Evolutionary conservation across 1,140 invertebrate genomes (phyloP), one percentile per base, ranked within the genome.

Genomic region (Diachasmimorpha longicaudata): DNA sequence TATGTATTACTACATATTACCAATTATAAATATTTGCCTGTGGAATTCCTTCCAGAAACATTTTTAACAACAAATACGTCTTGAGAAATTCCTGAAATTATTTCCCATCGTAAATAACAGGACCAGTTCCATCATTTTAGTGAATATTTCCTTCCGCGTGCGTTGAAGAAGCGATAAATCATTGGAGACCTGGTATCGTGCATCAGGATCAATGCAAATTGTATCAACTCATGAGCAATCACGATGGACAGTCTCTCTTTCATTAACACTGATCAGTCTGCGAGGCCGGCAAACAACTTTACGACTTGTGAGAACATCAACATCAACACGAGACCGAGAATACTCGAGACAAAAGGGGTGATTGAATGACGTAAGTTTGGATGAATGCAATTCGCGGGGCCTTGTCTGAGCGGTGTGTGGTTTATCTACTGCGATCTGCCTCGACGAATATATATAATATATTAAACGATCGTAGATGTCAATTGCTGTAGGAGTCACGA

Each of bases 191-290:
- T 2, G 48, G 9, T 52, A 52, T 52, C 48, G 48, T 9, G 39
- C 39, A 10, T 55, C 48, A 71, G 23, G 72, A 77, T 37, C 68
- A 37, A 74, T 71, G 74, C 80, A 79, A 80, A 79, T 82, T 68
- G 36, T 80, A 77, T 80, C 21, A 69, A 66, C 14, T 68, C 75
- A 75, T 76, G 79, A 79, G 70, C 74, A 79, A 81, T 79, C 42
- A 71, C 46, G 68, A 67, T 58, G 69, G 63, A 39, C 39, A 70
- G 55, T 52, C 31, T 52, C 67, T 78, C 58, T 74, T 81, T 80
- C 78, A 83, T 79, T 79, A 82, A 77, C 75, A 63, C 76, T 79
- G 79, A 83, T 83, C 82, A 78, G 77, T 81, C 79, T 76, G 80
- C 80, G 78, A 55, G 69, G 16, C 14, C 77, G 77, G 78, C 81